These are phyloP conservation scores for Chascanopsetta lugubris DNA, from an alignment of 2,113 vertebrate genomes.

Conservation along the genomic window DNA sequence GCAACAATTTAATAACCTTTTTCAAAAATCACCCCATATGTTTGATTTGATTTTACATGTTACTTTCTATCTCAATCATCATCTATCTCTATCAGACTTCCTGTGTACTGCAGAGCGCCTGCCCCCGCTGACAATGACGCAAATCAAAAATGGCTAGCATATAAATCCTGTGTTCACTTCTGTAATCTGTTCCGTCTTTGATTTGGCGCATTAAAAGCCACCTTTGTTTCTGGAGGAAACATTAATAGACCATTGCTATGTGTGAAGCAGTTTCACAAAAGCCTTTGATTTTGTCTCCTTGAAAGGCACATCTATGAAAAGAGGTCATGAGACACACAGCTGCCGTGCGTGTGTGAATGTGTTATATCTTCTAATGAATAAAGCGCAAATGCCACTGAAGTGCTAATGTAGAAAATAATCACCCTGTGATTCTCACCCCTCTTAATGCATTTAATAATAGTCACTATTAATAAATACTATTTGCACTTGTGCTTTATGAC, in stretches of 20 bases:
- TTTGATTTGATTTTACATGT: neutral
- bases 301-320: conserved; percentile 64
- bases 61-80: neutral
- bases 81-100: neutral
- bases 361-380: conserved; percentile 59
- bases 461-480: conserved; percentile 49
- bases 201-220: conserved; percentile 71
- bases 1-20: too few species aligned
- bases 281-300: conserved; percentile 75
- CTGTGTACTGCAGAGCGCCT: conserved; percentile 7
- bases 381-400: conserved; percentile 55
- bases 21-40: neutral
- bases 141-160: conserved; percentile 58
- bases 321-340: conserved; percentile 67
- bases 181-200: conserved; percentile 65
- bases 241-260: conserved; percentile 64
- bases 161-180: conserved; percentile 47
- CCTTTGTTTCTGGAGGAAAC: conserved; percentile 72
- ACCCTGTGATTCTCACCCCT: conserved; percentile 40
- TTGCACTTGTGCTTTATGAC: conserved; percentile 26
- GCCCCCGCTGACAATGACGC: conserved; percentile 13
- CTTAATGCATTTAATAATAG: conserved; percentile 49
- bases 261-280: conserved; percentile 57
- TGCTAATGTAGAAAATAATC: conserved; percentile 64
- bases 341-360: conserved; percentile 31